A percentile compares a stretch with the other conserved stretches of the same genome.
phyloP scores from a whole-genome alignment of 1,140 invertebrate species.

The Luehdorfia chinensis region DNA sequence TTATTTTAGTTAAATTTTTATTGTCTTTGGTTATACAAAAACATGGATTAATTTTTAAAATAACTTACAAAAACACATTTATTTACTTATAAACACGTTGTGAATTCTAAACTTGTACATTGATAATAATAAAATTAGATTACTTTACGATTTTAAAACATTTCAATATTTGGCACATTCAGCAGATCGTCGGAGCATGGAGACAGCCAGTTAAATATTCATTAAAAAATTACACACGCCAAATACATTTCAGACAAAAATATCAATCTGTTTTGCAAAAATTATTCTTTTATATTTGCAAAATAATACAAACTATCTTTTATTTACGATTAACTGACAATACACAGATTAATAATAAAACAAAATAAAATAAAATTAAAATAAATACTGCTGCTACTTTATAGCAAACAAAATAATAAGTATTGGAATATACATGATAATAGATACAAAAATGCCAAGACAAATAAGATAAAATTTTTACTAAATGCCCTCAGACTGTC shows the following conservation, averaged over 20 bases:
- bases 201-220: no score
- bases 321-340: no score
- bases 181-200: not conserved
- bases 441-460: not conserved
- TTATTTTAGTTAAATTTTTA: conserved; percentile 73
- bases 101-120: conserved; percentile 69
- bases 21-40: conserved; percentile 76
- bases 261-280: no score
- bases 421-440: no score
- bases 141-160: conserved; percentile 16
- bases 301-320: no score
- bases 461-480: no score
- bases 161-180: conserved; percentile 18
- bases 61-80: conserved; percentile 74
- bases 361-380: conserved; percentile 19
- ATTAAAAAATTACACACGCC: no score
- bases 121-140: conserved; percentile 60
- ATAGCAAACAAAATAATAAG: conserved; percentile 43
- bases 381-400: conserved; percentile 33
- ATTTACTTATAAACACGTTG: conserved; percentile 66
- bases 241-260: no score
- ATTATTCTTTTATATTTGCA: no score
- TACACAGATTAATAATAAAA: no score
- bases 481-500: not conserved
- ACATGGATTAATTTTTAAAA: conserved; percentile 74